Conservation (phyloP, 2,888 invertebrate genomes). For the Gandaritis pyraliata region DNA sequence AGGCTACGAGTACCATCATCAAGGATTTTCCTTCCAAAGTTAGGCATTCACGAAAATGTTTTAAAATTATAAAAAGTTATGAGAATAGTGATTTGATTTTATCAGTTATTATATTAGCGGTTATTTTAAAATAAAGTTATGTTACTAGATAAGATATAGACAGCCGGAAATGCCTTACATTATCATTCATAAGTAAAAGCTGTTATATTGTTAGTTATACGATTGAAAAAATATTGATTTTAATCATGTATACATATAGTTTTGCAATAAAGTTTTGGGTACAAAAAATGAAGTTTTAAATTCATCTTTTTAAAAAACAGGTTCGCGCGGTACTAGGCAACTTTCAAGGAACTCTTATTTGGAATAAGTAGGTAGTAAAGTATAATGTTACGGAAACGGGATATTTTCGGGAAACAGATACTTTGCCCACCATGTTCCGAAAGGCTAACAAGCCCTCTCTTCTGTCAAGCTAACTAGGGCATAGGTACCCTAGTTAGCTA, state of each 20-base stretch:
- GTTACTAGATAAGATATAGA: not conserved
- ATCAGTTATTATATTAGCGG: not conserved
- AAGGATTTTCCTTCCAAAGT: too few species aligned
- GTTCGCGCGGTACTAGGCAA: too few species aligned
- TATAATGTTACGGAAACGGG: too few species aligned
- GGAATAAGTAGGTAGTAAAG: too few species aligned
- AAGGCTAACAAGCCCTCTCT: too few species aligned
- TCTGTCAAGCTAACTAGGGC: too few species aligned
- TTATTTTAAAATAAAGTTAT: not conserved
- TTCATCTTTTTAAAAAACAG: too few species aligned
- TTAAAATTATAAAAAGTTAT: not conserved
- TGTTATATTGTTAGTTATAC: conserved; percentile 41
- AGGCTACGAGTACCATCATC: too few species aligned
- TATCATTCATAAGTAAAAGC: conserved; percentile 19
- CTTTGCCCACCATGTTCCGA: too few species aligned
- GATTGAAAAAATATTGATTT: conserved; percentile 41
- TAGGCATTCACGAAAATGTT: not conserved
- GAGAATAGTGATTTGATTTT: not conserved
- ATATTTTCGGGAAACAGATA: too few species aligned
- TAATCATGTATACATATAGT: conserved; percentile 60
- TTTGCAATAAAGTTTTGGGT: conserved; percentile 67
- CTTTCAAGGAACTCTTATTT: too few species aligned
- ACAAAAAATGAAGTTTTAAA: conserved; percentile 36
- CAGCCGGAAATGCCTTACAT: conserved; percentile 50
- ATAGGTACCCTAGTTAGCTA: too few species aligned